phyloP scores from a whole-genome alignment of 2,797 vertebrate species.

The Clarias fuscus region DNA sequence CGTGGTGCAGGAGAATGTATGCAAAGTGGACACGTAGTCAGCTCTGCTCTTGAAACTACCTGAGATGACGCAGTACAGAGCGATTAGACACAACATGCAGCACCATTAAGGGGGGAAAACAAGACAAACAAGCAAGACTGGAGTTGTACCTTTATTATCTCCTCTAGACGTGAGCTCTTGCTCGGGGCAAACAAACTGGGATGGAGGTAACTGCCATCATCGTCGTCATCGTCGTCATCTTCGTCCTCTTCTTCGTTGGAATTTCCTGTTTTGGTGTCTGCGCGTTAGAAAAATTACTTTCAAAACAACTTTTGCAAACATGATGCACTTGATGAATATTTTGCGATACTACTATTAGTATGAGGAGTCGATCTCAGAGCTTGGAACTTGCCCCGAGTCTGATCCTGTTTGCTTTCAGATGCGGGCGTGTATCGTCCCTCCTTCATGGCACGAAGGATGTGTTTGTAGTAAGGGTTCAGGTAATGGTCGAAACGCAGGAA shows the following conservation, averaged over 20 bases:
- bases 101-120: neutral
- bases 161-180: slow-evolving; percentile 88
- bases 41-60: neutral
- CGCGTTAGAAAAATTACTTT: neutral
- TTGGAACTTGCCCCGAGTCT: slow-evolving; percentile 76
- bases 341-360: no score
- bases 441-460: slow-evolving; percentile 95
- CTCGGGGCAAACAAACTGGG: slow-evolving; percentile 95
- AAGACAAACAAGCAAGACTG: neutral
- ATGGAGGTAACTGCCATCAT: slow-evolving; percentile 90
- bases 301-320: neutral
- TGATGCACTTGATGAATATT: no score
- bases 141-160: slow-evolving; percentile 86
- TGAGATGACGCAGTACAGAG: no score
- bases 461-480: slow-evolving; percentile 98
- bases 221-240: slow-evolving; percentile 78
- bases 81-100: neutral
- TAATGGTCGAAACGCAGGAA: slow-evolving; percentile 98
- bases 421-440: slow-evolving; percentile 85
- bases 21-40: neutral
- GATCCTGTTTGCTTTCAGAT: slow-evolving; percentile 73
- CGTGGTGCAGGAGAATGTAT: neutral
- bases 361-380: no score
- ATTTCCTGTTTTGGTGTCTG: slow-evolving; percentile 75
- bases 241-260: slow-evolving; percentile 79